Evolutionary conservation across 2,113 vertebrate genomes (phyloP), one percentile per base, ranked within the genome.

Genomic region (Prochilodus magdalenae): DNA sequence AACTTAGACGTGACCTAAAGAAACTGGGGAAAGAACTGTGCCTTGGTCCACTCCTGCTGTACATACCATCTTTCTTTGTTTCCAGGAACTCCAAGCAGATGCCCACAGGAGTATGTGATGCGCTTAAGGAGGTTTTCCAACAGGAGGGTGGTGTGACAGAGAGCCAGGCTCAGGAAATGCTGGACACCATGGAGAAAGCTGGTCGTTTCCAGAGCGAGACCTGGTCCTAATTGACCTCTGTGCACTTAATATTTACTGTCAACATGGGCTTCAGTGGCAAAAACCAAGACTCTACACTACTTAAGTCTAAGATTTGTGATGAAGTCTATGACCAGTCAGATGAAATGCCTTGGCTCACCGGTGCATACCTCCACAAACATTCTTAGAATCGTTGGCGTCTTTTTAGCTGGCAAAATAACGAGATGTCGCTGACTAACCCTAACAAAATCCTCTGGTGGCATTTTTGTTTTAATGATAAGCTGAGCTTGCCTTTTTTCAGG

Each of bases 151-250:
- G 90, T 1, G 78, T 96, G 57, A 96, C 96, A 0, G 49, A 84
- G 0, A 62, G 86, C 0, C 93, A 96, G 0, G 95, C 97, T 0
- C 86, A 95, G 8, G 85, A 94, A 66, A 93, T 96, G 91, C 92
- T 99, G 4, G 40, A 53, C 5, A 78, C 73, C 83, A 94, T 99
- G 89, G 97, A 98, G 89, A 94, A 85, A 70, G 85, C 82, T 0
- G 91, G 82, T n/a, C 95, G 89, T n/a, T 94, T 97, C 88, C 98
- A 99, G 91, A 93, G 90, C 0, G 98, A 99, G 89, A 99, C 98
- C 18, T 99, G 98, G 98, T 97, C 96, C 0, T 99, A 89, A 94
- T 79, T 57, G 15, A 7, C 29, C 36, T 75, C 18, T 7, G 16
- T 30, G 1, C 2, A 12, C 14, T 18, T 55, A 14, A 22, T 62